Evolutionary conservation across 2,888 invertebrate species (phyloP).

Genomic region (Peribatodes rhomboidaria): DNA sequence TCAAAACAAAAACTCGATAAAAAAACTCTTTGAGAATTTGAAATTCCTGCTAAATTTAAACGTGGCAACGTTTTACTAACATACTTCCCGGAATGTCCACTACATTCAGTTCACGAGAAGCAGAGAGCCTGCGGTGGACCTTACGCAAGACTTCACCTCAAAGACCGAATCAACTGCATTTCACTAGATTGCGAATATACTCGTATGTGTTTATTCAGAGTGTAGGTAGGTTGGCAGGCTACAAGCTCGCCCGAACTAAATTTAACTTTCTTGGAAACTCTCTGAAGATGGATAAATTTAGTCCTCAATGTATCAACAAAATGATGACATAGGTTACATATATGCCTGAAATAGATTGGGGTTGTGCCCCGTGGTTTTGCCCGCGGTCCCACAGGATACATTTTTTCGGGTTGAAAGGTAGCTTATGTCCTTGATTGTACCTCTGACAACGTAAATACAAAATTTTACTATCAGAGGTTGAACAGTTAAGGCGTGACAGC

Average conservation of each 20-base stretch:
- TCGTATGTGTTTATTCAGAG: neutral
- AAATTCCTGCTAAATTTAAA: too few species aligned
- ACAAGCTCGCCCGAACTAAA: conserved; percentile 7
- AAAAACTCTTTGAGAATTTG: too few species aligned
- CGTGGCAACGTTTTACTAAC: neutral
- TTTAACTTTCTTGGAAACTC: conserved; percentile 6
- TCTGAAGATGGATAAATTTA: neutral
- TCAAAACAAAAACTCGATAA: too few species aligned
- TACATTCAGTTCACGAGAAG: neutral
- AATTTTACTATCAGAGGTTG: too few species aligned
- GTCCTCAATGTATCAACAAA: neutral
- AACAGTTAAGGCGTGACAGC: too few species aligned
- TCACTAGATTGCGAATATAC: conserved; percentile 26
- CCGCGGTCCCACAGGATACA: too few species aligned
- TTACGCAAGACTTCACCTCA: conserved; percentile 24
- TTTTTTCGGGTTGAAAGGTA: too few species aligned
- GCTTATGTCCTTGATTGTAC: too few species aligned
- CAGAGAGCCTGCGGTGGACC: conserved; percentile 7
- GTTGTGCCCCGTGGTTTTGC: too few species aligned
- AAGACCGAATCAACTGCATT: conserved; percentile 37
- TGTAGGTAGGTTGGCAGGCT: neutral
- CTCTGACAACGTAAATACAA: too few species aligned
- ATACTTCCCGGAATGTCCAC: neutral
- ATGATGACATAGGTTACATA: too few species aligned
- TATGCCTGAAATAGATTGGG: too few species aligned